Evolutionary conservation across 2,888 invertebrate species (phyloP), one percentile per base, ranked within the genome.

Genomic region (Drosophila neonasuta): DNA sequence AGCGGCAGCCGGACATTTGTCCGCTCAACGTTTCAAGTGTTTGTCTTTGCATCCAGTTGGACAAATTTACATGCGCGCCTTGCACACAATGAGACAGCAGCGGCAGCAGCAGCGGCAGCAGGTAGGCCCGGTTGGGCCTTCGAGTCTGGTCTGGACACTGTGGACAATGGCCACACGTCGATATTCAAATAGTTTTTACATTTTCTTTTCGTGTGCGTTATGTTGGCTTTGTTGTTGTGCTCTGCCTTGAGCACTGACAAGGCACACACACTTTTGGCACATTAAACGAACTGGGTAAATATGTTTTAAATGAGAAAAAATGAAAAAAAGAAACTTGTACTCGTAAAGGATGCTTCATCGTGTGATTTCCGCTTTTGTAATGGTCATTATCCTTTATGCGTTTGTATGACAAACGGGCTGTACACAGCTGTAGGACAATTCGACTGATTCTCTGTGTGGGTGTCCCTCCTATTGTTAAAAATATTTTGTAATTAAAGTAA

Each of bases 1-100:
- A 71, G 61, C 66, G 70, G 36, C 60, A 32, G 50, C 45, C 61
- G 42, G 69, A 65, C 50, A 50, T 63, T 48, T 66, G 75, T 69
- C 72, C 63, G 64, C 62, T 49, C 41, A 58, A 15, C 72, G 55
- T 76, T 85, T 77, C 78, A 80, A 86, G 87, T 81, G 79, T 85
- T 87, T 83, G 87, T 70, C 82, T 74, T 78, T 81, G 87, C 85
- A 72, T 78, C 54, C 75, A 72, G 71, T 80, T 77, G 80, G 86
- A 87, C 86, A 83, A 83, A 83, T 83, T 83, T 83, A 87, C 86
- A 87, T 87, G 82, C 74, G 73, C 72, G 81, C 69, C 80, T 67
- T 45, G 73, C 79, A 76, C 75, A 86, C 84, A 86, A 80, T 74
- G 68, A 68, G 72, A 41, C 58, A 63, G 51, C 45, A 45, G 45